Base-by-base conservation (phyloP, 2,797 vertebrate species). In the Cossypha polioptera region DNA sequence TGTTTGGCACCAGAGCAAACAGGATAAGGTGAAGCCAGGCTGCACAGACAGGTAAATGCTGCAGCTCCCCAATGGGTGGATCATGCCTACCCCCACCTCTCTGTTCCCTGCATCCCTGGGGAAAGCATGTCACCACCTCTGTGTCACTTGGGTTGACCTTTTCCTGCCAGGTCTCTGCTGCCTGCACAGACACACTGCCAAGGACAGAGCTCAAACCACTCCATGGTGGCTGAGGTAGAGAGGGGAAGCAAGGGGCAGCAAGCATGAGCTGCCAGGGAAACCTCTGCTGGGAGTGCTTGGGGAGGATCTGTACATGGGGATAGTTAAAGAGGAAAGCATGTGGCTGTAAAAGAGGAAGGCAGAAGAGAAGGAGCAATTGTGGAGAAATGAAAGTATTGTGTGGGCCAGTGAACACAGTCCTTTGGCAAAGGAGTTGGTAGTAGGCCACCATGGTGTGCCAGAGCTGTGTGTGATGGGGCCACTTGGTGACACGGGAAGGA, bases 261-360 rank as follows among this genome's bases (percentile, higher is more conserved):
- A 62, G 25, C 16, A 13, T 0, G 1, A 71, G 45, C 65, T 81
- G 57, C 31, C 22, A 45, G 33, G 65, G 17, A 24, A 55, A n/a
- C 17, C 38, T 77, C 57, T 59, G 42, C 58, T 33, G 28, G 29
- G 55, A 73, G 10, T 4, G 26, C 17, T 5, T 73, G 29, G 19
- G 25, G 5, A 36, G 17, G 15, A 31, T 16, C 10, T 21, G 5
- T 31, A 4, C 1, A 3, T 0, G 2, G 50, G 31, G 26, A 24
- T 9, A 33, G 75, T 6, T 38, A 7, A 67, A 81, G 21, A n/a
- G 6, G 20, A 48, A 83, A 74, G 73, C 48, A 21, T 2, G 14
- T 10, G 19, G 11, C 22, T 75, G 25, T 40, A 11, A 47, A 68
- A 80, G 29, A 31, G 14, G 31, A 62, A 92, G 67, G 81, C 42